Evolutionary conservation across 2,888 invertebrate species (phyloP), one percentile per base, ranked within the genome.

Genomic region (Xanthia togata): DNA sequence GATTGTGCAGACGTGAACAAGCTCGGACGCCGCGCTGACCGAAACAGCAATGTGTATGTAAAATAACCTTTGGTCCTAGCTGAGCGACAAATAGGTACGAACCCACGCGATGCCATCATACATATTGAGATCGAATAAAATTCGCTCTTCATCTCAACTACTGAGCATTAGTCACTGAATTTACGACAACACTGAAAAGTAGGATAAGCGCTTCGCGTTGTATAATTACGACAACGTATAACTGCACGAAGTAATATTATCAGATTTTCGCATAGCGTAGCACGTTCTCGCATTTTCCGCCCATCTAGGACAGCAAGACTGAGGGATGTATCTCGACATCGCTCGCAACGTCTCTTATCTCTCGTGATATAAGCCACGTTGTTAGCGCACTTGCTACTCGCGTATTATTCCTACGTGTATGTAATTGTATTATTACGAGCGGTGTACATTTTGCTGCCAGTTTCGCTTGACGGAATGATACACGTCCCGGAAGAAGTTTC

Each of bases 381-480:
- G 84, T 84, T 78, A 82, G 78, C 79, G 71, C 75, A 69, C 88
- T 79, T 67, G 73, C 80, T 76, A 59, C 67, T 76, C 71, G 75
- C 69, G 60, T 73, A 86, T 76, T 84, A 84, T 72, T 69, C 67
- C 62, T 67, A 76, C 79, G 70, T 73, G 71, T 87, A 82, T 73
- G 71, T 87, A 82, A 87, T 87, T 81, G 71, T 81, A 81, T 81
- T 81, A 84, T 71, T 69, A 83, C 79, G 72, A 57, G 73, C 72
- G 65, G 63, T 63, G 64, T 76, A 75, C 67, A 65, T 68, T 78
- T 78, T 60, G 65, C 70, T 68, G 62, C 41, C 73, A 74, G 70
- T 82, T 70, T 77, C 81, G 69, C 81, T 73, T 70, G 38, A 79
- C 50, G 20, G 31, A 65, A 68, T 73, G 57, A 81, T 79, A 73